Base-by-base conservation (phyloP, 2,113 vertebrate species). In the Nyctereutes procyonoides region DNA sequence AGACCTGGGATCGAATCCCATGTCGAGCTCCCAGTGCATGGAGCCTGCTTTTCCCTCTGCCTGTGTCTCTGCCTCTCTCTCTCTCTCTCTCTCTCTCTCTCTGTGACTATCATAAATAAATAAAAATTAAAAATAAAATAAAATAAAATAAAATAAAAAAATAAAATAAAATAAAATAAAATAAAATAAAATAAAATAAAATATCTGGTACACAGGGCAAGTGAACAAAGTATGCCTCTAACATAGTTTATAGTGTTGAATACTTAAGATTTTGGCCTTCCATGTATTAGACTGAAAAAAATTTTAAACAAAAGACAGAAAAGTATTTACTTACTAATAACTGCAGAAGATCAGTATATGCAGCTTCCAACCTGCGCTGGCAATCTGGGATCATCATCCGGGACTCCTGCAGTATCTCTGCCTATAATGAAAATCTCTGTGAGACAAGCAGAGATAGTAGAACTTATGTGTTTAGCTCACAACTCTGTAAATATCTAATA, bases 331-430 rank as follows among this genome's bases (percentile, higher is more conserved):
- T 99, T 98, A 99, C 99, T 98, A 99, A 96, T 63, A 99, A 82
- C 51, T 99, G 99, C 22, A 97, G 92, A 96, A 99, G 99, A 91
- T 99, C 99, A 15, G 98, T 97, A 30, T 99, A 99, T 13, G 99
- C 99, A 0, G 98, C 96, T 97, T 99, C 98, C 98, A 99, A 98
- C 88, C 99, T 99, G 73, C 99, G 99, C 80, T 99, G 99, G 97
- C 99, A 99, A 97, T 99, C 99, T 20, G 99, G 99, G 97, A 99
- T 99, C 99, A 99, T 99, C 99, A 99, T 99, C 93, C 98, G 99
- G 91, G 99, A 99, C 98, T 99, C 99, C 97, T 99, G 99, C 93
- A 99, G 96, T 35, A 99, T 99, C 98, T 99, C 99, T 0, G 99
- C 97, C 99, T 99, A 97, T 97, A 98, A 98, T 53, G 85, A 65